Evolutionary conservation across 1,140 invertebrate species (phyloP), one percentile per base, ranked within the genome.

Genomic region (Ectropis grisescens): DNA sequence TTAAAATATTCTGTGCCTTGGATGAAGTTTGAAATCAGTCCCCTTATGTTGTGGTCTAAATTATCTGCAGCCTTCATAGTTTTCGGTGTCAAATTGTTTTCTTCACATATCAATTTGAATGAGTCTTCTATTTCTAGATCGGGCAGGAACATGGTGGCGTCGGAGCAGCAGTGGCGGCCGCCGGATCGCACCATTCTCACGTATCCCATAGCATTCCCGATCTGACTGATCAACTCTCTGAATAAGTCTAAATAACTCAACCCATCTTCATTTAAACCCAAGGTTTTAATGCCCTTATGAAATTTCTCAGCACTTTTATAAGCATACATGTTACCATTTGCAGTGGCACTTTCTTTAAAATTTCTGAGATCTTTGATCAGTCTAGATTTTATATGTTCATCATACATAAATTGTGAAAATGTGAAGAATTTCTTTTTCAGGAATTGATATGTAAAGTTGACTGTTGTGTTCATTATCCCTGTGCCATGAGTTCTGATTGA

Each of bases 361-460:
- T 82, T 90, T 36, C 91, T 88, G 40, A 95, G 85, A 75, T 99
- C 97, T 80, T 96, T 96, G 33, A 96, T 87, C 0, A 99, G 80
- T 33, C 94, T 86, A 0, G 96, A 98, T 75, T 98, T 98, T 31
- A 99, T 98, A 54, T 98, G 96, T 80, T 99, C 98, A 79, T 99
- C 97, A 71, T 93, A 99, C 51, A 99, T 88, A 75, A 99, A 99
- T 75, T 98, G 96, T 1, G 97, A 99, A 69, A 99, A 98, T 2
- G 91, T 91, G 48, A 92, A 92, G 53, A 99, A 93, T 76, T 99
- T 98, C 38, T 96, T 91, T 39, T 93, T 87, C 26, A 99, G 83
- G 82, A 98, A 98, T 78, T 98, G 96, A 82, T 98, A 99, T 0
- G 95, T 96, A 69, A 95, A 97, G 69, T 99, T 98, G 0, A 98